Conservation (phyloP, 2,113 vertebrate species). For the Podocnemis expansa region DNA sequence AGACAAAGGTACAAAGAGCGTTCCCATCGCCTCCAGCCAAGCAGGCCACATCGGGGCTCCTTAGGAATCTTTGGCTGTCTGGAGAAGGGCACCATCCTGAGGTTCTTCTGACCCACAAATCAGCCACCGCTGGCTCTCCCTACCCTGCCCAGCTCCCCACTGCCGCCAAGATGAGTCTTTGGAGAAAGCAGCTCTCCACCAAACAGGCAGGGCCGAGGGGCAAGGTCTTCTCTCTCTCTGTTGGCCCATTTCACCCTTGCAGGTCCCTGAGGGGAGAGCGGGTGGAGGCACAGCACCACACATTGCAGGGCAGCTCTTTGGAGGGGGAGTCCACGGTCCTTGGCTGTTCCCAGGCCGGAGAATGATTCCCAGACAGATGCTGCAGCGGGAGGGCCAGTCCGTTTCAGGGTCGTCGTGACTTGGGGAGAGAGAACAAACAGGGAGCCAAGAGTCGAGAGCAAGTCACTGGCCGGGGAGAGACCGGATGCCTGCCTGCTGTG, state of each 20-base stretch:
- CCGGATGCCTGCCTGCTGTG: neutral
- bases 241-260: fast-evolving
- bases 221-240: neutral
- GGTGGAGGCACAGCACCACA: neutral
- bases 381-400: neutral
- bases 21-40: neutral
- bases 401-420: neutral
- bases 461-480: neutral
- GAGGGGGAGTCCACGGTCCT: neutral
- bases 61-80: neutral
- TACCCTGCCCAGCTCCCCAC: neutral
- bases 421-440: neutral
- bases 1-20: fast-evolving
- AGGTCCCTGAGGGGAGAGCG: neutral
- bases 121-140: slow-evolving; percentile 10
- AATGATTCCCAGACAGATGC: neutral
- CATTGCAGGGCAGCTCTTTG: neutral
- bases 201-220: neutral
- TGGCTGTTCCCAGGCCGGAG: neutral
- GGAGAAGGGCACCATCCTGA: neutral
- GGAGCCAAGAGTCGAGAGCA: neutral
- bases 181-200: neutral
- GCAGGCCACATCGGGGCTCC: neutral
- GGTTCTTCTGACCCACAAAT: fast-evolving
- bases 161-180: neutral